Evolutionary conservation across 2,113 vertebrate species (phyloP).

Genomic region (Sphyrna mokarran): DNA sequence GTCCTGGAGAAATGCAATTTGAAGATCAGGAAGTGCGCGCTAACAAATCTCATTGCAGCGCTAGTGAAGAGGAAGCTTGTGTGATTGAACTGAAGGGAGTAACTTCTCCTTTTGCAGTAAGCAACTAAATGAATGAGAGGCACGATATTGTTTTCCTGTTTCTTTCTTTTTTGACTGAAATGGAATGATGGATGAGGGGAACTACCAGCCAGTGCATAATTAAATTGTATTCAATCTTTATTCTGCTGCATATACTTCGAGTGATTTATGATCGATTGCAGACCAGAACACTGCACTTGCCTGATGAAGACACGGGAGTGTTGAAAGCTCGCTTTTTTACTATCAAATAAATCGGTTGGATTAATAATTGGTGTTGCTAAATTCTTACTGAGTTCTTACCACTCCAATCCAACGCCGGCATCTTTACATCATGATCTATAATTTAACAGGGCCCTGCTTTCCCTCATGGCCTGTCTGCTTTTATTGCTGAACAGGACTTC

Average conservation of each 20-base stretch:
- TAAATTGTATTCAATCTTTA: conserved; percentile 25
- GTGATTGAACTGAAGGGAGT: not conserved
- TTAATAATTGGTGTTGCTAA: too few relatives aligned
- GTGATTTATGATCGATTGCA: not conserved
- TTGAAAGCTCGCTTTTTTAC: too few relatives aligned
- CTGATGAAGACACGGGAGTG: too few relatives aligned
- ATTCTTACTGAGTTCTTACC: too few relatives aligned
- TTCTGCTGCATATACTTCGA: not conserved
- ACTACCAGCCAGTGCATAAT: not conserved
- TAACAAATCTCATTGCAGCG: not conserved
- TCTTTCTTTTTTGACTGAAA: not conserved
- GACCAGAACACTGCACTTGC: too few relatives aligned
- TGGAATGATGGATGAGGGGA: not conserved
- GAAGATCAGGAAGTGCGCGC: not conserved
- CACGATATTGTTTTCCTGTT: too few relatives aligned
- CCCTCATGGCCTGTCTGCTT: not conserved
- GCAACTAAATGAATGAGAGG: not conserved
- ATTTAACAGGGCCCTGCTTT: not conserved
- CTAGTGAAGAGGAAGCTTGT: not conserved
- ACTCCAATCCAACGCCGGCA: too few relatives aligned
- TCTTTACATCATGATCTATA: too few relatives aligned
- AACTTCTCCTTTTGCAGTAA: not conserved
- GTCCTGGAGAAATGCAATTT: conserved; percentile 7
- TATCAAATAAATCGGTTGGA: too few relatives aligned
- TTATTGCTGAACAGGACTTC: not conserved